Evolutionary conservation across 2,888 invertebrate genomes (phyloP).

Genomic region (Formica aserva): DNA sequence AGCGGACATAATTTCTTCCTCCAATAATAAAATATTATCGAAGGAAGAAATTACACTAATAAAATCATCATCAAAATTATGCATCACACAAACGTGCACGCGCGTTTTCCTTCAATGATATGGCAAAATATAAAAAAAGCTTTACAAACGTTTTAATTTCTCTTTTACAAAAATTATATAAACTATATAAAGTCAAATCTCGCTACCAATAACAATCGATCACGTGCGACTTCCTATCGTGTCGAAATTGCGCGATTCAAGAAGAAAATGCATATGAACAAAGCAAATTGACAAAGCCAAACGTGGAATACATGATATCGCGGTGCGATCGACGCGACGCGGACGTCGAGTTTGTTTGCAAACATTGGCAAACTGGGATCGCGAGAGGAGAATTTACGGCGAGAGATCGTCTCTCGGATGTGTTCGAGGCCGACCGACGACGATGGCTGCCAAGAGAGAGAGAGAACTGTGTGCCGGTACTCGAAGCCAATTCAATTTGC

Average conservation of each 20-base stretch:
- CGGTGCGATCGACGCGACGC: background rate
- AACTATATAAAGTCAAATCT: background rate
- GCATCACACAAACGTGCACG: background rate
- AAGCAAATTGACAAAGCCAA: background rate
- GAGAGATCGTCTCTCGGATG: conserved; percentile 45
- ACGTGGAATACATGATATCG: background rate
- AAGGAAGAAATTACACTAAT: background rate
- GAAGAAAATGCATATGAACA: background rate
- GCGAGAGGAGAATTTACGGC: conserved; percentile 53
- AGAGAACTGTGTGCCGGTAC: conserved; percentile 22
- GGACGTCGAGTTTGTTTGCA: conserved; percentile 64
- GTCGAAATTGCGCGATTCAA: background rate
- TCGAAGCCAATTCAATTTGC: conserved; percentile 66
- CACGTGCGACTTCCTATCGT: background rate
- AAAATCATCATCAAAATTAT: conserved; percentile 1
- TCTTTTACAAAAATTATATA: background rate
- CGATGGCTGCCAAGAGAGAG: conserved; percentile 58
- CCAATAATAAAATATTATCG: background rate
- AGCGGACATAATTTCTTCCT: background rate
- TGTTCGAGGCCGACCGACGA: conserved; percentile 45
- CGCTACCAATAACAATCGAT: background rate
- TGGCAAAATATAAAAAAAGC: background rate
- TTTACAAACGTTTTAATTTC: background rate
- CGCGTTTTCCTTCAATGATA: background rate
- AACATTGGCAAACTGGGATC: conserved; percentile 47